Evolutionary conservation across 2,888 invertebrate genomes (phyloP).

Genomic region (Stictocephala bisonia): DNA sequence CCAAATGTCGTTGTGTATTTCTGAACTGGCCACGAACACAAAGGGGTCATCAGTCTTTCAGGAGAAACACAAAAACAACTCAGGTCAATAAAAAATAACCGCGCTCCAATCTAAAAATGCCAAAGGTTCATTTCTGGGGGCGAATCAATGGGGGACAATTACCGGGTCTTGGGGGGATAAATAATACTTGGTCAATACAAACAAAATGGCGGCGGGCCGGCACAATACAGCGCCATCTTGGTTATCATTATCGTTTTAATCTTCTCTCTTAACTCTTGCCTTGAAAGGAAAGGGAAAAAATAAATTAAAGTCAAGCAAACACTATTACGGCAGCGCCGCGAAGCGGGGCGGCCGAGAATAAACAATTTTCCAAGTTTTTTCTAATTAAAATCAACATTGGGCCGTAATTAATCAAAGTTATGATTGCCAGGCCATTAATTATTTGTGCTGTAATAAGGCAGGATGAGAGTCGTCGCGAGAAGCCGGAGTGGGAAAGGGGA

Average conservation of each 20-base stretch:
- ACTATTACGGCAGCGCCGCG: neutral
- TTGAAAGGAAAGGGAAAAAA: conserved; percentile 16
- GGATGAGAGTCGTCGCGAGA: neutral
- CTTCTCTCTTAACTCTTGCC: conserved; percentile 32
- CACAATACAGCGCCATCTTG: conserved; percentile 38
- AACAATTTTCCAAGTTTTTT: neutral
- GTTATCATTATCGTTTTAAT: conserved; percentile 42
- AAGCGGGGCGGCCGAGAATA: neutral
- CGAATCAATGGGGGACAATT: conserved; percentile 35
- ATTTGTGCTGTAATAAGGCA: conserved; percentile 41
- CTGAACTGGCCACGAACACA: too few relatives aligned
- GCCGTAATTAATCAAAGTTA: conserved; percentile 46
- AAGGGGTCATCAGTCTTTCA: too few relatives aligned
- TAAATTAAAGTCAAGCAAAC: conserved; percentile 7
- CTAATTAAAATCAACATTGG: conserved; percentile 13
- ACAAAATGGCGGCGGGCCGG: conserved; percentile 35
- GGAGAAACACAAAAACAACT: too few relatives aligned
- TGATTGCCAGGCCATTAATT: conserved; percentile 43
- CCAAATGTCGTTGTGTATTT: too few relatives aligned
- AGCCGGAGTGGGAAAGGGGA: conserved; percentile 23
- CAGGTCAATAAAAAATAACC: too few relatives aligned
- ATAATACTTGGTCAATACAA: conserved; percentile 42
- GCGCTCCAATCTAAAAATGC: conserved; percentile 38
- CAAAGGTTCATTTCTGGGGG: conserved; percentile 34
- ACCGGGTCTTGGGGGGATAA: conserved; percentile 27